Evolutionary conservation across 2,888 invertebrate species (phyloP), one percentile per base, ranked within the genome.

Genomic region (Parapristionchus giblindavisi): DNA sequence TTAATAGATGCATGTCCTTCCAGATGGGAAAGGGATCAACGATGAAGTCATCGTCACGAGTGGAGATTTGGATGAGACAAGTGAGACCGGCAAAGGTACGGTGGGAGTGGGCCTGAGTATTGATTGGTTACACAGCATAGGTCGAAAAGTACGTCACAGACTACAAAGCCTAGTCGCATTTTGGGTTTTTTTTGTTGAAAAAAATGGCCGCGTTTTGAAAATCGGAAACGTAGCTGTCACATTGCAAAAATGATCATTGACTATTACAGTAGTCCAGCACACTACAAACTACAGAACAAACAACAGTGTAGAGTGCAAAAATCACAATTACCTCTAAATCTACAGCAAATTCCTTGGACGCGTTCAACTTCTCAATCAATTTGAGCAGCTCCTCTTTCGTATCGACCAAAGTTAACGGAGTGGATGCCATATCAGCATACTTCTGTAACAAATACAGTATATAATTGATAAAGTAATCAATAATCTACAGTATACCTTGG

Each of bases 61-160:
- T 90, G 0, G 96, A 94, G 83, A 99, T 93, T 90, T 99, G 98
- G 89, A 99, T 92, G 2, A 99, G 91, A 88, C 98, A 99, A 0
- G 97, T 95, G 74, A 98, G 92, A 0, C 98, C 99, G 90, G 93
- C 93, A 88, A 93, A 99, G 0, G 93, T 92, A 8, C 97, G 91
- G 87, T 94, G 96, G 0, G 93, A 93, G 89, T 99, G 96, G 89
- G 96, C 95, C 91, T 92, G 88, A 40, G 89, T n/a, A n/a, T n/a
- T n/a, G n/a, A n/a, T n/a, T n/a, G n/a, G n/a, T n/a, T n/a, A n/a
- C n/a, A n/a, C n/a, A n/a, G n/a, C n/a, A n/a, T n/a, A n/a, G n/a
- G n/a, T n/a, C n/a, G n/a, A n/a, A n/a, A n/a, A n/a, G n/a, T n/a
- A n/a, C n/a, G n/a, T n/a, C n/a, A n/a, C n/a, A n/a, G n/a, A n/a